Conservation (phyloP, 2,797 vertebrate genomes). For the Rhincodon typus region DNA sequence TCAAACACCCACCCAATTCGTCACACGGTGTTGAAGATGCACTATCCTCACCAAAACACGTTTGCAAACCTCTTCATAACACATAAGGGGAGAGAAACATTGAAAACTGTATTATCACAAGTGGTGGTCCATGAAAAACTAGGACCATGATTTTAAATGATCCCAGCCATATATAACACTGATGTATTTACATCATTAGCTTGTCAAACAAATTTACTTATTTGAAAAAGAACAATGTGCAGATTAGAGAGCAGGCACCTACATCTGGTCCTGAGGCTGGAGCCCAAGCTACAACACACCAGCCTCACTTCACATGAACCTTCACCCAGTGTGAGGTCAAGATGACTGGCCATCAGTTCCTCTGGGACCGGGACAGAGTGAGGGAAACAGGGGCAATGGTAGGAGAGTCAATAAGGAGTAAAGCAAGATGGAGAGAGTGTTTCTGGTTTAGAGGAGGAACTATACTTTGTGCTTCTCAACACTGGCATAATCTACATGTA, state of each 20-base stretch:
- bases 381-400: neutral
- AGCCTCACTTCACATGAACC: neutral
- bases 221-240: neutral
- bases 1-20: neutral
- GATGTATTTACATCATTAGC: neutral
- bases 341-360: neutral
- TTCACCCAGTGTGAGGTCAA: neutral
- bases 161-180: neutral
- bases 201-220: neutral
- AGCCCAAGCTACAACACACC: neutral
- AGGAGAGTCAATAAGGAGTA: neutral
- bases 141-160: neutral
- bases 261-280: neutral
- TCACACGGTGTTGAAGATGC: neutral
- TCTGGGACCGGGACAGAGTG: neutral
- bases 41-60: neutral
- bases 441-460: neutral
- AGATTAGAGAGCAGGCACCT: neutral
- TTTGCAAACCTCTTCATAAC: neutral
- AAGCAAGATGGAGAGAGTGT: neutral
- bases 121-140: neutral
- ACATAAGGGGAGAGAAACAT: neutral
- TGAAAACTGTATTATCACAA: neutral
- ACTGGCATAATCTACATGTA: neutral
- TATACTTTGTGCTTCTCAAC: too few species aligned